Evolutionary conservation across 2,113 vertebrate species (phyloP), one percentile per base, ranked within the genome.

Genomic region (Prionailurus viverrinus): DNA sequence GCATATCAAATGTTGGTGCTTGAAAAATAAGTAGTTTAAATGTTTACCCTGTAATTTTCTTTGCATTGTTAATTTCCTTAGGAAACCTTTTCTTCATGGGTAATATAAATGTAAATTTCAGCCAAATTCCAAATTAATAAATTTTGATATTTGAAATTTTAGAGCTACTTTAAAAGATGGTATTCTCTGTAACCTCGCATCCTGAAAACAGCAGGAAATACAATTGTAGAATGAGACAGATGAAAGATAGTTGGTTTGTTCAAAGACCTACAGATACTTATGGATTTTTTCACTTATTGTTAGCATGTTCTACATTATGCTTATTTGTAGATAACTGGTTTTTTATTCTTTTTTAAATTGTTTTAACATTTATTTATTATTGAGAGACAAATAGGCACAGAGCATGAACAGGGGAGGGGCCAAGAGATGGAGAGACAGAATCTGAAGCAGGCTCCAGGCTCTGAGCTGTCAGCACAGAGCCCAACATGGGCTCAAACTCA

Each of bases 31-130:
- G 31, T 85, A 51, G 51, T 97, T 76, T 92, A 95, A 95, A 65
- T 27, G 29, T 95, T 94, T 87, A 88, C 58, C 45, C 39, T 93
- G 4, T 95, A 63, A 92, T 73, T 95, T 84, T 89, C 69, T 89
- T 97, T 96, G 33, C 36, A 71, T 25, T 89, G 27, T 93, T 96
- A 74, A 93, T 97, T 97, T 96, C 73, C 61, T 69, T 82, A 82
- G 61, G 94, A 91, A 87, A 61, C 12, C 8, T 81, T 97, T 95
- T 89, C 51, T 92, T 58, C 10, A 45, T 71, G 81, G 14, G 39
- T 96, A 91, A 91, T 85, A 95, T 27, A 88, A 93, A 66, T 95
- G n/a, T 76, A 94, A 74, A 95, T 83, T 95, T 92, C 21, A 93
- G 19, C 58, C 36, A 93, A 41, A 78, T 86, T 95, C 39, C 74